Evolutionary conservation across 2,113 vertebrate genomes (phyloP).

Genomic region (Chloropsis cyanopogon): DNA sequence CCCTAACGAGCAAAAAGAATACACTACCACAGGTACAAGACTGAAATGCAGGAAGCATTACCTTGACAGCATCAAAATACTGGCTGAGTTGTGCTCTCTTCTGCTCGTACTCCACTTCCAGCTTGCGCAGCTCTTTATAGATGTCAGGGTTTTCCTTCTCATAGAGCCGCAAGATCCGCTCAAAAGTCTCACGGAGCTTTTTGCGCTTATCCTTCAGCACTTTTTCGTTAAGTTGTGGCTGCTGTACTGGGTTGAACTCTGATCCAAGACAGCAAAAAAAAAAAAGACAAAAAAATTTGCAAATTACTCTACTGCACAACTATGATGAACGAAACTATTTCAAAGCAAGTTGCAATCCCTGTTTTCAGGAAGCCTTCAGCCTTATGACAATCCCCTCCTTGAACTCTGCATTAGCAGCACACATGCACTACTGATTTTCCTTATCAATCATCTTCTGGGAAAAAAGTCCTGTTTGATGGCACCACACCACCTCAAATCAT

Average conservation of each 20-base stretch:
- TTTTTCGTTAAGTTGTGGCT: slow-evolving; percentile 94
- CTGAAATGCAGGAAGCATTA: background rate
- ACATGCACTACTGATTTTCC: background rate
- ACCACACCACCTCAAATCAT: background rate
- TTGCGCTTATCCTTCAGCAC: slow-evolving; percentile 96
- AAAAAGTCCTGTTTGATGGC: background rate
- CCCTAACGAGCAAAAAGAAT: background rate
- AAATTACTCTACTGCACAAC: background rate
- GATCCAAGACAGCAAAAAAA: background rate
- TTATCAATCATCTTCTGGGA: background rate
- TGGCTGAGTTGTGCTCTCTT: slow-evolving; percentile 95
- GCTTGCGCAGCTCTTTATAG: slow-evolving; percentile 91
- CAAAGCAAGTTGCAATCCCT: background rate
- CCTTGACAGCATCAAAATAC: slow-evolving; percentile 98
- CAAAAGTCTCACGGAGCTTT: slow-evolving; percentile 96
- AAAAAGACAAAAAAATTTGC: background rate
- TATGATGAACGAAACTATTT: background rate
- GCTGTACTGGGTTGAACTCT: slow-evolving; percentile 98
- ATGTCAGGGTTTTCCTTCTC: slow-evolving; percentile 97
- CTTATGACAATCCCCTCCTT: background rate
- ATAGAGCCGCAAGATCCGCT: slow-evolving; percentile 91
- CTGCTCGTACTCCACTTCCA: slow-evolving; percentile 94
- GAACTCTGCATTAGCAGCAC: background rate
- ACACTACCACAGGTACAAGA: background rate
- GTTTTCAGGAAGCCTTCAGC: background rate